These are phyloP conservation scores for Shargacucullia verbasci DNA, from an alignment of 2,888 invertebrate genomes.

Conservation along the genomic window DNA sequence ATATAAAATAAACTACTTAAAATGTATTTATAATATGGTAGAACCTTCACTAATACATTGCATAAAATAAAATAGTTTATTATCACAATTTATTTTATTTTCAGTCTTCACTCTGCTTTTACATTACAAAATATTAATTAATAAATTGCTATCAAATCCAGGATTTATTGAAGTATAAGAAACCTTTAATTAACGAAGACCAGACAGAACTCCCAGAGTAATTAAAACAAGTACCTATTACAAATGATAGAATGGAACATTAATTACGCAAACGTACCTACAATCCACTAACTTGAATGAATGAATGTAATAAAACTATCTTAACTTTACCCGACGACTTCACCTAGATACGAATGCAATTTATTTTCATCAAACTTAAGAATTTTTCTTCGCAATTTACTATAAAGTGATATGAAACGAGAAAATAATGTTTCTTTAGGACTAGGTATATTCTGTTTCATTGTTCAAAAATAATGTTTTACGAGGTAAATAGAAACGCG, in stretches of 20 bases:
- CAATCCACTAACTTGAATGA: constrained; percentile 16
- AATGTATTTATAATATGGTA: too few species aligned
- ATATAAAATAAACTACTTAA: too few species aligned
- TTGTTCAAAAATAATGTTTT: constrained; percentile 16
- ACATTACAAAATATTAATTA: too few species aligned
- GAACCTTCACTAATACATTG: too few species aligned
- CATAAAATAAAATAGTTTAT: too few species aligned
- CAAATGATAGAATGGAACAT: constrained; percentile 25
- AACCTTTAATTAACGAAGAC: constrained; percentile 1
- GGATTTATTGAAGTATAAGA: neutral
- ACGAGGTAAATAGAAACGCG: neutral
- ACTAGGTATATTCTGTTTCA: neutral
- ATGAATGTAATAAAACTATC: constrained; percentile 30
- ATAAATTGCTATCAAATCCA: neutral
- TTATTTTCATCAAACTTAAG: constrained; percentile 22
- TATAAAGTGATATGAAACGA: constrained; percentile 15
- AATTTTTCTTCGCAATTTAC: constrained; percentile 20
- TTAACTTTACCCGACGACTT: constrained; percentile 18
- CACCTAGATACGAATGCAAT: constrained; percentile 34
- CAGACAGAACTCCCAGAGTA: constrained; percentile 17
- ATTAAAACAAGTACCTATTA: constrained; percentile 30
- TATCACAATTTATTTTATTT: too few species aligned
- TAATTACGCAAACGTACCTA: constrained; percentile 9
- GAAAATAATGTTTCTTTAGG: constrained; percentile 7
- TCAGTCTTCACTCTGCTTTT: too few species aligned